phyloP scores from a whole-genome alignment of 2,113 vertebrate genomes.

The Malaclemys terrapin region DNA sequence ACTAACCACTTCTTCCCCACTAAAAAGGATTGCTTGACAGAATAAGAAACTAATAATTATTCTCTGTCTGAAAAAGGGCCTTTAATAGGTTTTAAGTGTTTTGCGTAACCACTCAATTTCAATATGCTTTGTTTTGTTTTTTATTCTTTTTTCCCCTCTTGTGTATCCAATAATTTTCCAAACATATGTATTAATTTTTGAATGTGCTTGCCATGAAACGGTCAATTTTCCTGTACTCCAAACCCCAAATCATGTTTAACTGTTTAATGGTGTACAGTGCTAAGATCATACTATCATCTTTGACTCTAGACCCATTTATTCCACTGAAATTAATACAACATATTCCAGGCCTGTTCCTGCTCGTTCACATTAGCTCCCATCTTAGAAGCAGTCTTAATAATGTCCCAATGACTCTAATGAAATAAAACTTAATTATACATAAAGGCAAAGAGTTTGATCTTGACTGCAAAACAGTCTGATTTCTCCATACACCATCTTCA shows the following conservation, averaged over 20 bases:
- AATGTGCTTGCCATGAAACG: background rate
- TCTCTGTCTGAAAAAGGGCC: background rate
- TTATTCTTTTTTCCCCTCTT: background rate
- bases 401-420: background rate
- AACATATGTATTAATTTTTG: background rate
- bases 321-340: background rate
- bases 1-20: background rate
- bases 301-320: background rate
- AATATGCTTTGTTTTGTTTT: background rate
- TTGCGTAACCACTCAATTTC: background rate
- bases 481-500: background rate
- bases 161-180: background rate
- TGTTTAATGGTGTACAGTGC: background rate
- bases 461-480: background rate
- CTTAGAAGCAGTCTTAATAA: background rate
- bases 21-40: background rate
- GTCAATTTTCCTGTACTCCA: background rate
- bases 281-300: background rate
- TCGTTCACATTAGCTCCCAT: background rate
- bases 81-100: background rate
- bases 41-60: background rate
- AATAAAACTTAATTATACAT: background rate
- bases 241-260: background rate
- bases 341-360: rapidly evolving
- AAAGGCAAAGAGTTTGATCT: background rate